A percentile compares a stretch with the other conserved stretches of the same genome.
Evolutionary conservation across 35 echinoderm and acorn worm genomes (phyloP).

Genomic region (Acanthaster planci): DNA sequence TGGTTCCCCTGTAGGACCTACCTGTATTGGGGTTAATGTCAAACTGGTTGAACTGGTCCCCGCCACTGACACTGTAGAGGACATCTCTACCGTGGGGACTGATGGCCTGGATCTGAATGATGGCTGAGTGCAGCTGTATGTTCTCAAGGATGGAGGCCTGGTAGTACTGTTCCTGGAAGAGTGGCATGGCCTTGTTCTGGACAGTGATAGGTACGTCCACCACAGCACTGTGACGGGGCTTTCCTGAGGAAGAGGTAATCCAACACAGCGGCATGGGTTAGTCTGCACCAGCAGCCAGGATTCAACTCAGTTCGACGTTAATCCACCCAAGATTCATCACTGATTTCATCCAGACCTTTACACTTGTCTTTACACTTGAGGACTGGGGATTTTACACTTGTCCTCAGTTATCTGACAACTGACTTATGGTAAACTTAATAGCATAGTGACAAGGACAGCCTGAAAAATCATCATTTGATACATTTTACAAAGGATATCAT

Average conservation of each 20-base stretch:
- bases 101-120: constrained; percentile 88
- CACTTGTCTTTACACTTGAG: too few relatives aligned
- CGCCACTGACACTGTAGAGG: constrained; percentile 87
- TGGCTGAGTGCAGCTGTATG: constrained; percentile 68
- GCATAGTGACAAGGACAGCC: too few relatives aligned
- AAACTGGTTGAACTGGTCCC: constrained; percentile 92
- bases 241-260: constrained; percentile 25
- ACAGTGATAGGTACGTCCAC: constrained; percentile 87
- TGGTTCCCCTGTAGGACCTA: not conserved
- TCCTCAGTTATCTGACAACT: too few relatives aligned
- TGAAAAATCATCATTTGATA: too few relatives aligned
- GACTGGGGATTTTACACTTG: too few relatives aligned
- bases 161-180: constrained; percentile 94
- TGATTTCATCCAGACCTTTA: too few relatives aligned
- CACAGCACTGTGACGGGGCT: constrained; percentile 65
- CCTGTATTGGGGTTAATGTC: constrained; percentile 85
- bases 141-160: constrained; percentile 74
- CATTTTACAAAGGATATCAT: too few relatives aligned
- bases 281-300: too few relatives aligned
- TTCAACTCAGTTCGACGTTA: too few relatives aligned
- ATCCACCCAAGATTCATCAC: too few relatives aligned
- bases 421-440: too few relatives aligned
- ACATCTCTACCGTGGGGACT: constrained; percentile 88
- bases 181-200: constrained; percentile 96
- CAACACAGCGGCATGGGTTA: too few relatives aligned